Percentiles rank a stretch among this genome's conserved stretches.
These are phyloP conservation scores for Zeugodacus cucurbitae DNA, from an alignment of 1,140 invertebrate species.

Conservation along the genomic window DNA sequence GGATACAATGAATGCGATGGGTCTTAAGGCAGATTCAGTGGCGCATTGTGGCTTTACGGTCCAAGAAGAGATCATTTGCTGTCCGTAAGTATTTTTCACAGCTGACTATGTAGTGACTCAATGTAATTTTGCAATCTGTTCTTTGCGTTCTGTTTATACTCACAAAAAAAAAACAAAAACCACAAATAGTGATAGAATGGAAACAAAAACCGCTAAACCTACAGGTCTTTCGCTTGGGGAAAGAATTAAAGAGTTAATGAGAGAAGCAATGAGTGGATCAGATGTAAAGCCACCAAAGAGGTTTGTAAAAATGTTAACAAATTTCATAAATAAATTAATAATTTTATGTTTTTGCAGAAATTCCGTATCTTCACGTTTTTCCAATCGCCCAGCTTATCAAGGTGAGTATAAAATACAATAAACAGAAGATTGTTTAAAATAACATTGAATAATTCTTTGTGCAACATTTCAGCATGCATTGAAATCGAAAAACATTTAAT, in stretches of 20 bases:
- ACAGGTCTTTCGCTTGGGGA: background rate
- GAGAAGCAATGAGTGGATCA: background rate
- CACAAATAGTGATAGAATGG: no score
- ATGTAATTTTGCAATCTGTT: no score
- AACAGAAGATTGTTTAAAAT: no score
- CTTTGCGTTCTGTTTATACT: background rate
- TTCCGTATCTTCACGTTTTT: background rate
- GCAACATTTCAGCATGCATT: no score
- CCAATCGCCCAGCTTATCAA: background rate
- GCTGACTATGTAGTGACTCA: no score
- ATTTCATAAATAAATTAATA: background rate
- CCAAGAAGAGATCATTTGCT: conserved; percentile 54
- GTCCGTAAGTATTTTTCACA: conserved; percentile 45
- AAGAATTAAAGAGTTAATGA: background rate
- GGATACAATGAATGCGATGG: background rate
- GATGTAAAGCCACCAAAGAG: background rate
- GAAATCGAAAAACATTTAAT: no score
- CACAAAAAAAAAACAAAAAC: no score
- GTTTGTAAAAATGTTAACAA: background rate
- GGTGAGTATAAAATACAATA: background rate
- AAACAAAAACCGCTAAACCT: background rate
- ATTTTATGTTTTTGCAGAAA: background rate
- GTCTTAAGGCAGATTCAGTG: conserved; percentile 4
- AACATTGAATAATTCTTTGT: no score
- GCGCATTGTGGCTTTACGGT: conserved; percentile 51